Conservation (phyloP, 2,797 vertebrate genomes). For the Rhincodon typus region DNA sequence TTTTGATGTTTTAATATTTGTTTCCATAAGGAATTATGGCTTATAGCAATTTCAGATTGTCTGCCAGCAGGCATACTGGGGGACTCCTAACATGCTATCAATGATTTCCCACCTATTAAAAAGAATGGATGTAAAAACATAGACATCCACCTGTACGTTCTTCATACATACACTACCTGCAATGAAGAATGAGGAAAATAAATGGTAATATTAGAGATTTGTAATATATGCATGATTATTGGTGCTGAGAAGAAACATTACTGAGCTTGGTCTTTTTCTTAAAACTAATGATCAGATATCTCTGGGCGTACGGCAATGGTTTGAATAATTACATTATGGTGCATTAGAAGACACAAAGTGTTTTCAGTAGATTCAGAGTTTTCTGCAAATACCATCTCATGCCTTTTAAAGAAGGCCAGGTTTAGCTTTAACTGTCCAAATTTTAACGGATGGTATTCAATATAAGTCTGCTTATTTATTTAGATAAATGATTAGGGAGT, state of each 20-base stretch:
- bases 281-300: background rate
- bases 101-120: background rate
- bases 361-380: background rate
- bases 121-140: background rate
- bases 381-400: background rate
- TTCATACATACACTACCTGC: background rate
- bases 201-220: background rate
- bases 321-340: background rate
- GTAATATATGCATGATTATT: background rate
- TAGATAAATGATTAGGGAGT: background rate
- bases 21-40: background rate
- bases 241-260: background rate
- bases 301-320: background rate
- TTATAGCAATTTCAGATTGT: background rate
- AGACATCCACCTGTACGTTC: background rate
- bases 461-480: background rate
- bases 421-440: background rate
- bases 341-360: background rate
- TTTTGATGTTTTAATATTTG: background rate
- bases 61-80: background rate
- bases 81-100: background rate
- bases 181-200: background rate
- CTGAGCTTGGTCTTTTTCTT: background rate
- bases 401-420: background rate
- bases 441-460: background rate